Evolutionary conservation across 1,140 invertebrate genomes (phyloP), one percentile per base, ranked within the genome.

Genomic region (Papilio aristodemus): DNA sequence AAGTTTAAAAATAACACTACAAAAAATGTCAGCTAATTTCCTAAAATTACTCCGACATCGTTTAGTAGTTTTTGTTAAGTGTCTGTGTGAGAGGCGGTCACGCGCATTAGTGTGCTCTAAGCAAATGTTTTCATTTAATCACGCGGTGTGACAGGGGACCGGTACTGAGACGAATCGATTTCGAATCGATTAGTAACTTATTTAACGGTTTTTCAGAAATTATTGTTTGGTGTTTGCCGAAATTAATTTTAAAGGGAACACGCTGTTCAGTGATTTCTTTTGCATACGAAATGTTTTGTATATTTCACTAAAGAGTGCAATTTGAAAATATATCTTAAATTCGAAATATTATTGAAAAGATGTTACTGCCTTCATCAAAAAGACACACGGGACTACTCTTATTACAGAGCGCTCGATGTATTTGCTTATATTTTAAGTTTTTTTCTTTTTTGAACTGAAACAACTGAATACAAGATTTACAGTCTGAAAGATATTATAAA

Each of bases 71-170:
- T 62, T 58, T 54, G 19, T 69, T 72, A 77, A 64, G 38, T 6
- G 17, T 36, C 71, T 69, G 79, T 83, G 77, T 83, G 37, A 83
- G 38, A 69, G 69, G 10, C 68, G 27, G 43, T 66, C 69, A 36
- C 19, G 60, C 66, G 14, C 43, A 43, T 76, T 70, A 71, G 27
- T 14, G 67, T 67, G 66, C 68, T 59, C 70, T 71, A 59, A 64
- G 67, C 70, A 75, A 84, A 79, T 84, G 79, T 84, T 84, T 84
- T 77, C 73, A 73, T 85, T 83, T 81, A 81, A 85, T 85, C 79
- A 80, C 79, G 79, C 72, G 38, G 62, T 58, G 75, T 75, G 77
- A 82, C 77, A 74, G 71, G 67, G 69, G 71, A 71, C 70, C 54
- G 68, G 64, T n/a, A 37, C 69, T 19, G 13, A 17, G 22, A 37